These are phyloP conservation scores for Petromus typicus DNA, from an alignment of 2,113 vertebrate species.

Conservation along the genomic window DNA sequence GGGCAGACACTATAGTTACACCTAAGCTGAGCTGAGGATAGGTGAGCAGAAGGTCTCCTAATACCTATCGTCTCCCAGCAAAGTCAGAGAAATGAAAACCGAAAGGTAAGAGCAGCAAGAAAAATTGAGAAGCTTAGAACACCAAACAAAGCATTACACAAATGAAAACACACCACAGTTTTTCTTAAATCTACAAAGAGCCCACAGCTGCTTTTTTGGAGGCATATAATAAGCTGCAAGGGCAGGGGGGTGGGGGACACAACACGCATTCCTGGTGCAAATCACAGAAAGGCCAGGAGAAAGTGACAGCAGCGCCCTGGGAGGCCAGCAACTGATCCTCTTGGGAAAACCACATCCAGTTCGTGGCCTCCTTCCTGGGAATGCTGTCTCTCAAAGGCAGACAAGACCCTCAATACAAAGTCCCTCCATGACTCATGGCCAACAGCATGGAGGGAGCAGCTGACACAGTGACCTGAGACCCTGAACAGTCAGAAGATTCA, in stretches of 20 bases:
- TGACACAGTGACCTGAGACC: conserved; percentile 7
- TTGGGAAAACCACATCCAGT: not conserved
- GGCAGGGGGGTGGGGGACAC: accelerated
- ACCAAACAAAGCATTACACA: conserved; percentile 36
- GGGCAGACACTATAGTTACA: not conserved
- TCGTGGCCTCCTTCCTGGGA: not conserved
- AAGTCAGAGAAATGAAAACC: not conserved
- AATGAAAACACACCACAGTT: not conserved
- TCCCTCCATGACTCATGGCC: not conserved
- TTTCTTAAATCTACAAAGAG: not conserved
- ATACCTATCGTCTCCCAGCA: not conserved
- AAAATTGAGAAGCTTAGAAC: conserved; percentile 48
- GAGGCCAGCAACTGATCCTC: not conserved
- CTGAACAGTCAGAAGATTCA: not conserved
- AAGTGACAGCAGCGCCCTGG: not conserved
- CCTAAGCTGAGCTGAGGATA: not conserved
- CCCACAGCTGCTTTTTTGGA: not conserved
- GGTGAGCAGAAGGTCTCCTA: not conserved
- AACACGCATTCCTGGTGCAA: not conserved
- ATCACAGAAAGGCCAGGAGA: not conserved
- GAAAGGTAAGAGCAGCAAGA: not conserved
- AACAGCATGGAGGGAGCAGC: not conserved
- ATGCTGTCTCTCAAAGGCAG: not conserved
- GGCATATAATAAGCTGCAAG: not conserved
- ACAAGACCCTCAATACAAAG: not conserved